Evolutionary conservation across 2,113 vertebrate species (phyloP).

Genomic region (Laticauda laticaudata): DNA sequence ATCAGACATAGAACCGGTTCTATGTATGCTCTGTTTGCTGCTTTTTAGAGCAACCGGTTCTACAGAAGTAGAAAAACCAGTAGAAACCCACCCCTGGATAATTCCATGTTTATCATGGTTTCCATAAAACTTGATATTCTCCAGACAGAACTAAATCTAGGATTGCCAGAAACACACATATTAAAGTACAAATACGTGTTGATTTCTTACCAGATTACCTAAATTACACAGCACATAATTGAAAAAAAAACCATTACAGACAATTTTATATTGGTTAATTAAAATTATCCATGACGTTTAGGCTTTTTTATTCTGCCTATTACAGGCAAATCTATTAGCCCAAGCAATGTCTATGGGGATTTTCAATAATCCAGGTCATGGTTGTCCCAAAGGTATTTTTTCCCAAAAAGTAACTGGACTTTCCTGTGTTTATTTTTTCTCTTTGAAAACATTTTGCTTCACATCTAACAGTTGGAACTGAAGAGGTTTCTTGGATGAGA

Average conservation of each 20-base stretch:
- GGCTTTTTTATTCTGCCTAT: not conserved
- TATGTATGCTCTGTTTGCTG: too few relatives aligned
- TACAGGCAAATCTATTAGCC: not conserved
- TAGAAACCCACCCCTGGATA: too few relatives aligned
- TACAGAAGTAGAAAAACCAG: too few relatives aligned
- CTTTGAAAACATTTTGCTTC: not conserved
- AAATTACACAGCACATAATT: not conserved
- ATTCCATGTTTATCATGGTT: not conserved
- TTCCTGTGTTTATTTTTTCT: not conserved
- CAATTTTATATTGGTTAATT: not conserved
- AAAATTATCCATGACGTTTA: not conserved
- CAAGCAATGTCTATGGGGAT: not conserved
- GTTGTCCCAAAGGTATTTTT: not conserved
- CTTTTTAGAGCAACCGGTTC: too few relatives aligned
- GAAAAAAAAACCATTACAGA: not conserved
- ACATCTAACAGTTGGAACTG: not conserved
- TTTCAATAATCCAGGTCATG: not conserved
- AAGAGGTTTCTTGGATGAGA: not conserved
- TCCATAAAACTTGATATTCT: not conserved
- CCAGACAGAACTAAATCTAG: not conserved
- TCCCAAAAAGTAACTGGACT: not conserved
- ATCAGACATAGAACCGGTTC: too few relatives aligned
- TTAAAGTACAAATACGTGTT: not conserved
- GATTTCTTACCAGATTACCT: not conserved
- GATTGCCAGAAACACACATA: not conserved